Evolutionary conservation across 2,888 invertebrate genomes (phyloP), one percentile per base, ranked within the genome.

Genomic region (Hipparchia semele): DNA sequence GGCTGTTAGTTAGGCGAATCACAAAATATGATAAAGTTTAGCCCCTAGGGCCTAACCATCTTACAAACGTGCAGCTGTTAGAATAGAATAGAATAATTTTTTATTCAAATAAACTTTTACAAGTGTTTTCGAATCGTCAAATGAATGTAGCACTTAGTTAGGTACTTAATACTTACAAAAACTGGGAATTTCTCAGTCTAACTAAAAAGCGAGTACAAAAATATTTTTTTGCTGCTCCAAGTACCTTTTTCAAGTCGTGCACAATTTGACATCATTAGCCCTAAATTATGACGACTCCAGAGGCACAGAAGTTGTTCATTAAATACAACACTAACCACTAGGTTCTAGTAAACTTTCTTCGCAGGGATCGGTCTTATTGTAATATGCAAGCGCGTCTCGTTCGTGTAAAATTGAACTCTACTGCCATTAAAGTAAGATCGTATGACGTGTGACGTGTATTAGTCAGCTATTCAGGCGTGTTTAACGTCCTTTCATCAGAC

Each of bases 401-500:
- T 33, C 51, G 13, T 53, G 33, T 51, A 45, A 76, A 76, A 73
- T 62, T n/a, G 3, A n/a, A 58, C 76, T 51, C 61, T 74, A 67
- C 9, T 8, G 6, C 23, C 45, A 33, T 45, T 33, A 53, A 39
- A n/a, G 72, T 76, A 76, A 69, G 72, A 66, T 59, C 61, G 66
- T 66, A 58, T 76, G 58, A 58, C n/a, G 59, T 10, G 12, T 46
- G 12, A 49, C 23, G 33, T 66, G 53, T 69, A 62, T 73, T 45
- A 74, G 76, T 75, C 77, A 74, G 72, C 68, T 64, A 77, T 74
- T 75, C 77, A 74, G 72, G 51, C 49, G 74, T 67, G 72, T 74
- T 74, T 75, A 77, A 87, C 87, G 87, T 90, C 90, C 89, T 90
- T 91, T 91, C 90, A 91, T 84, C 81, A 80, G 81, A 79, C 80